Evolutionary conservation across 2,888 invertebrate genomes (phyloP).

Genomic region (Bembecia ichneumoniformis): DNA sequence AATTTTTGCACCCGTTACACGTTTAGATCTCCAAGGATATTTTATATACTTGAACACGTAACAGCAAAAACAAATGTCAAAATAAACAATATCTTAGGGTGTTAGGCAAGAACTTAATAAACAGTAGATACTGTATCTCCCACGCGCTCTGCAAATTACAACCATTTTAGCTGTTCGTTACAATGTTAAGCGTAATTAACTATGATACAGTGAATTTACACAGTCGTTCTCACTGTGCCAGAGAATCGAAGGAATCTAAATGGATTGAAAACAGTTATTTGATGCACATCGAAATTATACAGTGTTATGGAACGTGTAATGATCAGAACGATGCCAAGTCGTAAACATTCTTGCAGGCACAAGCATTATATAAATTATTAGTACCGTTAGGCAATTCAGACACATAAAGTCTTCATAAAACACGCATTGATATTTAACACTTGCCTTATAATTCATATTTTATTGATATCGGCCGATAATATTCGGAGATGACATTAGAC

Average conservation of each 20-base stretch:
- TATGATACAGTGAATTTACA: neutral
- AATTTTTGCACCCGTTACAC: too few relatives aligned
- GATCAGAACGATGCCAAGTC: conserved; percentile 42
- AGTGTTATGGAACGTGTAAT: conserved; percentile 22
- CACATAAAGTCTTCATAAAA: conserved; percentile 3
- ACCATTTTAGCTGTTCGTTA: neutral
- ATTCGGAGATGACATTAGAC: too few relatives aligned
- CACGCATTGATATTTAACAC: neutral
- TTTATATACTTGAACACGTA: too few relatives aligned
- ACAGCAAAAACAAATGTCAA: too few relatives aligned
- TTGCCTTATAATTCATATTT: neutral
- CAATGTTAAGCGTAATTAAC: neutral
- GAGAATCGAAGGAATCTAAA: conserved; percentile 12
- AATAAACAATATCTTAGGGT: too few relatives aligned
- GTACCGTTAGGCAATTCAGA: conserved; percentile 5
- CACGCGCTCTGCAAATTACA: neutral
- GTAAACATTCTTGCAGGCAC: conserved; percentile 24
- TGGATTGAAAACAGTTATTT: conserved; percentile 17
- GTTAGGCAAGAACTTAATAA: too few relatives aligned
- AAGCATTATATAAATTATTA: conserved; percentile 7
- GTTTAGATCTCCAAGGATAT: too few relatives aligned
- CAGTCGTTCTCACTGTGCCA: neutral
- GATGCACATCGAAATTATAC: conserved; percentile 21
- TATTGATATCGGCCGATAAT: too few relatives aligned
- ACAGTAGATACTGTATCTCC: too few relatives aligned